Percentiles rank a stretch among this genome's conserved stretches.
Conservation (phyloP, 2,797 vertebrate genomes). For the Melopsittacus undulatus region DNA sequence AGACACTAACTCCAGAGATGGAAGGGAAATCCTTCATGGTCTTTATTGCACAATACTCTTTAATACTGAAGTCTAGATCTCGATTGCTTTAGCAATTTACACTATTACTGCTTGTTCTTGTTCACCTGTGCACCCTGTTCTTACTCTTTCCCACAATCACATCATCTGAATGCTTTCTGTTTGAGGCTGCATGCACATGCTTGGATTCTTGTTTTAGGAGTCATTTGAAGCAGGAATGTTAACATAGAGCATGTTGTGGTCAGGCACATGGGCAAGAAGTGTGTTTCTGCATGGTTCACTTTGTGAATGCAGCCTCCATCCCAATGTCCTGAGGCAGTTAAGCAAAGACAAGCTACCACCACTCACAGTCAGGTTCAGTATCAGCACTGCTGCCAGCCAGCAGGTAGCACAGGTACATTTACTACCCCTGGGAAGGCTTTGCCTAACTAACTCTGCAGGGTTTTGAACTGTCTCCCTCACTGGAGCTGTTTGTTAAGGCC, state of each 20-base stretch:
- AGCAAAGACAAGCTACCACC: background rate
- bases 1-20: background rate
- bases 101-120: background rate
- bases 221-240: background rate
- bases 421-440: background rate
- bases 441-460: accelerated
- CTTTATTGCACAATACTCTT: background rate
- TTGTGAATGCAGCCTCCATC: background rate
- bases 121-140: background rate
- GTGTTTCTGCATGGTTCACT: background rate
- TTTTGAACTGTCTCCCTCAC: background rate
- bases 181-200: background rate
- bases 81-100: background rate
- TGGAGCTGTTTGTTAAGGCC: background rate
- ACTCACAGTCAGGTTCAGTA: background rate
- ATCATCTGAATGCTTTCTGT: background rate
- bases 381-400: background rate
- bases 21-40: background rate
- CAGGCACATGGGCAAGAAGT: background rate
- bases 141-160: background rate
- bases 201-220: background rate
- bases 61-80: background rate
- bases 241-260: background rate
- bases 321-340: background rate
- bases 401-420: accelerated